Conservation (phyloP, 2,113 vertebrate genomes). For the Cyanocitta stelleri region DNA sequence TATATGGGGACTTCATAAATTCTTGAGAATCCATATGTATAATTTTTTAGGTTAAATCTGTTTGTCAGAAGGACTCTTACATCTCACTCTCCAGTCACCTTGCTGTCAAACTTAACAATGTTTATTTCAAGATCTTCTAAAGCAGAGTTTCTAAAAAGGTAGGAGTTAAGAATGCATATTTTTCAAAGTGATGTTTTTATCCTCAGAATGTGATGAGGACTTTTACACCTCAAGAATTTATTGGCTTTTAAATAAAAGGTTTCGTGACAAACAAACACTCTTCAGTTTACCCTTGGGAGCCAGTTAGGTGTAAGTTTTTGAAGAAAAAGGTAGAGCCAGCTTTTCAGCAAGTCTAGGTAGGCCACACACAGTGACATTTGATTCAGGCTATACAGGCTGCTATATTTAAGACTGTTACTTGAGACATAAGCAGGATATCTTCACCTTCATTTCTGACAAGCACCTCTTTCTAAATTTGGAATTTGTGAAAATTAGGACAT, state of each 20-base stretch:
- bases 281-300: background rate
- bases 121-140: background rate
- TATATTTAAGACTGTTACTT: background rate
- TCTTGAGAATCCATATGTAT: background rate
- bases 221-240: background rate
- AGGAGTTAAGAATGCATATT: background rate
- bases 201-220: background rate
- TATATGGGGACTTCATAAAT: background rate
- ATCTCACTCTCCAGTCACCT: background rate
- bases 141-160: background rate
- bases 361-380: background rate
- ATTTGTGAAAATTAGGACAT: background rate
- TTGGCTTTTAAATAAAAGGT: background rate
- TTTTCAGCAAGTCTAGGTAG: background rate
- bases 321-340: background rate
- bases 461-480: background rate
- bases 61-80: background rate
- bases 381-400: background rate
- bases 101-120: background rate
- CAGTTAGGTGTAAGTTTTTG: background rate
- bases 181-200: background rate
- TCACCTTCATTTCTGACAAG: background rate
- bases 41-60: background rate
- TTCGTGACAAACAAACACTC: background rate
- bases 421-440: background rate